Conservation (phyloP, 2,797 vertebrate species). For the Lepus townsendii region DNA sequence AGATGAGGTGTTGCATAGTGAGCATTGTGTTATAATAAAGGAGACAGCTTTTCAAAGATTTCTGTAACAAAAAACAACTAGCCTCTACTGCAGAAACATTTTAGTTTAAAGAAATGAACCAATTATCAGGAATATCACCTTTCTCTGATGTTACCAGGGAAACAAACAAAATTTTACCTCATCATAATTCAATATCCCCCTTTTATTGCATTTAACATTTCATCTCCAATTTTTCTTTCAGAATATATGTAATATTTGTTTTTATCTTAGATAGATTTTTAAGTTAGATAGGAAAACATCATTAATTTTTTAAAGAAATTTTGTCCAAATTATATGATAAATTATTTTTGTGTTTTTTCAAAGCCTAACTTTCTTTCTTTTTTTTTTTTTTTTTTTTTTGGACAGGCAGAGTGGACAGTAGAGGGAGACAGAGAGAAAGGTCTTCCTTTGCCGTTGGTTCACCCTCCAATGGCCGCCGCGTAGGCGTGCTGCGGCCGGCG, state of each 20-base stretch:
- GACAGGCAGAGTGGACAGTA: too few relatives aligned
- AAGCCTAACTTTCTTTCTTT: neutral
- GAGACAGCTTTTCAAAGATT: neutral
- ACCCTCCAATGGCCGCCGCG: too few relatives aligned
- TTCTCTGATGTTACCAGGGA: neutral
- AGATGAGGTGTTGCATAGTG: neutral
- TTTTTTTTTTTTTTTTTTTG: too few relatives aligned
- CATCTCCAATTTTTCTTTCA: neutral
- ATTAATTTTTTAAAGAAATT: neutral
- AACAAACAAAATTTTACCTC: neutral
- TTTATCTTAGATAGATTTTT: neutral
- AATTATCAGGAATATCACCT: neutral
- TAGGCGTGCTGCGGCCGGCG: too few relatives aligned
- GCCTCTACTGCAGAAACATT: neutral
- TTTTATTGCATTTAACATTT: neutral
- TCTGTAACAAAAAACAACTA: neutral
- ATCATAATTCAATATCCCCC: neutral
- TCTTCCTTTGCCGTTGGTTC: too few relatives aligned
- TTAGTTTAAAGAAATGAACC: neutral
- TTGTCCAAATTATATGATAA: neutral
- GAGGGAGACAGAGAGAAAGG: too few relatives aligned
- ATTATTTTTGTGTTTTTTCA: neutral
- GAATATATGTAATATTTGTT: neutral
- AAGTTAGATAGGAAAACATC: neutral
- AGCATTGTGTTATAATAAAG: slow-evolving; percentile 1